Conservation (phyloP, 1,140 invertebrate genomes). For the Chironomus striatipennis region DNA sequence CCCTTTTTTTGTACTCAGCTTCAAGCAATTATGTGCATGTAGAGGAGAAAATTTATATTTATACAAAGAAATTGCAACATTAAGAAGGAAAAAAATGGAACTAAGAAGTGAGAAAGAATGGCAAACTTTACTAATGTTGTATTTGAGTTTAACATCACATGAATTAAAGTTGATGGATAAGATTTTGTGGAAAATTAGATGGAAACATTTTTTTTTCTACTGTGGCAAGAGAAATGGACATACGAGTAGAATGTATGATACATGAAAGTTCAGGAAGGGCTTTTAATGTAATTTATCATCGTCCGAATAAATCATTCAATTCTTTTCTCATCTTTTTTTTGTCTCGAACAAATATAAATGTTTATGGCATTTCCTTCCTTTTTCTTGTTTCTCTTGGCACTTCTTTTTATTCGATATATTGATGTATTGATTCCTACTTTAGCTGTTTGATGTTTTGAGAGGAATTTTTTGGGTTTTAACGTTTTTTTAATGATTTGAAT, state of each 20-base stretch:
- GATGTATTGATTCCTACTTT: too few species aligned
- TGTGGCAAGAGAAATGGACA: background rate
- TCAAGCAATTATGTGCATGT: background rate
- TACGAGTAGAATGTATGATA: background rate
- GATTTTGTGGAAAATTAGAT: background rate
- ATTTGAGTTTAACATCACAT: background rate
- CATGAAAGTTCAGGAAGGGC: background rate
- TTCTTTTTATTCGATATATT: too few species aligned
- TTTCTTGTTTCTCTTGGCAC: background rate
- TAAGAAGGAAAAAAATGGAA: background rate
- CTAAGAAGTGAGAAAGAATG: background rate
- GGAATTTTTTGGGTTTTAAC: too few species aligned
- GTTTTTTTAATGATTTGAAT: too few species aligned
- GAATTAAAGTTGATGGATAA: constrained; percentile 20
- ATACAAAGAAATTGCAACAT: constrained; percentile 8
- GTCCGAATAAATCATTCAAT: constrained; percentile 15
- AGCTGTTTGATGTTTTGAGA: too few species aligned
- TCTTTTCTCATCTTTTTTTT: background rate
- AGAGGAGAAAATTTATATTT: background rate
- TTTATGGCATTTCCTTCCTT: background rate
- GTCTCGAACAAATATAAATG: background rate
- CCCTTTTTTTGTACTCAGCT: background rate
- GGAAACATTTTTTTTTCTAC: background rate
- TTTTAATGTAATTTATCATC: constrained; percentile 15
- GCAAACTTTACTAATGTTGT: background rate